These are phyloP conservation scores for Gonocerus acuteangulatus DNA, from an alignment of 2,888 invertebrate species.

Conservation along the genomic window DNA sequence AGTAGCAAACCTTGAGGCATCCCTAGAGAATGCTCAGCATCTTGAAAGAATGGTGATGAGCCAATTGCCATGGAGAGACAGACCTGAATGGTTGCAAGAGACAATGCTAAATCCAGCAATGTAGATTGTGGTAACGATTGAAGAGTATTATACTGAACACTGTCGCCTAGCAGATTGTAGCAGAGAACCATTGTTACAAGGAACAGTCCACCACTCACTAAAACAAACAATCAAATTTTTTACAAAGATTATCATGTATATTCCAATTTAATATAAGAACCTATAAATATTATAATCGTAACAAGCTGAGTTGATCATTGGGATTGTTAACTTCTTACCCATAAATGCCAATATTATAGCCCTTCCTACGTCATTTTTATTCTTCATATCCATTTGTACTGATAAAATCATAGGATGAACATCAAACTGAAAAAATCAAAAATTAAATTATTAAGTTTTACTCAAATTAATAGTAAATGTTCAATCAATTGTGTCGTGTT, in stretches of 20 bases:
- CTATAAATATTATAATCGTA: background rate
- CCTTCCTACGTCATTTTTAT: conserved; percentile 61
- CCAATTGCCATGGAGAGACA: conserved; percentile 69
- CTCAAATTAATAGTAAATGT: too few relatives aligned
- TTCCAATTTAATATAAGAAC: background rate
- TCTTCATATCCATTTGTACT: conserved; percentile 84
- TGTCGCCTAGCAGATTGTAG: conserved; percentile 56
- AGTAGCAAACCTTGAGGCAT: conserved; percentile 59
- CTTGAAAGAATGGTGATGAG: conserved; percentile 72
- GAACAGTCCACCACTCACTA: conserved; percentile 57
- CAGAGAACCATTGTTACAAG: conserved; percentile 56
- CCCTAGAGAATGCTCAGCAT: conserved; percentile 67
- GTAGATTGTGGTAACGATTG: conserved; percentile 58
- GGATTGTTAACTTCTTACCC: too few relatives aligned
- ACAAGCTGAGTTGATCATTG: too few relatives aligned
- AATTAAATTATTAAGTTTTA: too few relatives aligned
- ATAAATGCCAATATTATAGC: conserved; percentile 65
- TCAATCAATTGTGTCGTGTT: too few relatives aligned
- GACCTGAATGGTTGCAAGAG: conserved; percentile 68
- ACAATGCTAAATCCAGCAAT: conserved; percentile 57
- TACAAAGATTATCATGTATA: background rate
- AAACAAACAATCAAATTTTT: conserved; percentile 33
- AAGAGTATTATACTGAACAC: conserved; percentile 57
- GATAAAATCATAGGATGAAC: conserved; percentile 79
- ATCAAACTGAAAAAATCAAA: conserved; percentile 53